Evolutionary conservation across 64 coral and sea anemone species (phyloP).

Genomic region (Montipora efflorescens): DNA sequence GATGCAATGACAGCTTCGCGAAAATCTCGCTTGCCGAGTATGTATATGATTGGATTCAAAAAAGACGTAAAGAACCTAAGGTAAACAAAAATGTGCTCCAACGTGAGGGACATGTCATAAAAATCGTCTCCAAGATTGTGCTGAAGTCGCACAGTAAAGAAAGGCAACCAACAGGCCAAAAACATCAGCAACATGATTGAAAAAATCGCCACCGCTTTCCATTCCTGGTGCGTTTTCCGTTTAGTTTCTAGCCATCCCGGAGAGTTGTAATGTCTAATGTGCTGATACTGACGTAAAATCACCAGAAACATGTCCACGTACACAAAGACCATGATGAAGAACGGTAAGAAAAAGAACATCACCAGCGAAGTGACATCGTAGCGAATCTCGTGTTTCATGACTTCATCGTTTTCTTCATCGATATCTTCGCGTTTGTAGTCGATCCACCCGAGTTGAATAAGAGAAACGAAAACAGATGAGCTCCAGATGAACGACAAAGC

Average conservation of each 20-base stretch:
- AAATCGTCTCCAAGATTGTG: constrained; percentile 68
- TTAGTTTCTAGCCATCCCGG: constrained; percentile 41
- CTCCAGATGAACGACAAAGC: constrained; percentile 42
- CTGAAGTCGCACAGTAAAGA: constrained; percentile 54
- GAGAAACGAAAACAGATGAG: constrained; percentile 41
- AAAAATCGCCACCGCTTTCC: constrained; percentile 68
- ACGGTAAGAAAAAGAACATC: constrained; percentile 42
- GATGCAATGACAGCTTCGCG: constrained; percentile 48
- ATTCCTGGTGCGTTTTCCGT: constrained; percentile 25
- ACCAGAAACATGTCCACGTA: constrained; percentile 62
- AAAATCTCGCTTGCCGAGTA: constrained; percentile 80
- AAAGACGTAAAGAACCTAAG: constrained; percentile 65
- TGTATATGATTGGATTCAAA: constrained; percentile 71
- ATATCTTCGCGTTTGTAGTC: constrained; percentile 9
- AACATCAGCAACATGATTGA: constrained; percentile 52
- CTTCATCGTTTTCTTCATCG: constrained; percentile 32
- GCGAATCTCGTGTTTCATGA: constrained; percentile 48
- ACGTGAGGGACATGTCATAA: constrained; percentile 33
- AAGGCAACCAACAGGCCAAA: constrained; percentile 62
- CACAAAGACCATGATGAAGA: constrained; percentile 50
- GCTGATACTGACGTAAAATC: constrained; percentile 57
- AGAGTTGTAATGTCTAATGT: constrained; percentile 57
- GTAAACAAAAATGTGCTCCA: constrained; percentile 66
- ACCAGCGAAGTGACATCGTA: constrained; percentile 59
- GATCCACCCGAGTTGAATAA: constrained; percentile 66